Percentiles rank a stretch among this genome's conserved stretches.
Evolutionary conservation across 1,140 invertebrate genomes (phyloP).

Genomic region (Dysdera silvatica): DNA sequence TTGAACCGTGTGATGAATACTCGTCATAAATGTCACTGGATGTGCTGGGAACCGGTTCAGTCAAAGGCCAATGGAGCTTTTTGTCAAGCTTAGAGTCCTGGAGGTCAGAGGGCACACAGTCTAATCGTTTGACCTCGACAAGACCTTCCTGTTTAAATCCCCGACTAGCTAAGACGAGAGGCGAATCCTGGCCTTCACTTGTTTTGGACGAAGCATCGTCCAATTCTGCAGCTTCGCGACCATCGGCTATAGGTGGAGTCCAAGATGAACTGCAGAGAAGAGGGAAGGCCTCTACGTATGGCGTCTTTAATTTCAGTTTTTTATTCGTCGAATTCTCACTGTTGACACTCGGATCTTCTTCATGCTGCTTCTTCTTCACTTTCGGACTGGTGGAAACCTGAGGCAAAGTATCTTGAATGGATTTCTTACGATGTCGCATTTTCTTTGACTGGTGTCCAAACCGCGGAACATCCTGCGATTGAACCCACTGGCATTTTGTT

Average conservation of each 20-base stretch:
- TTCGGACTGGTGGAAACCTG: neutral
- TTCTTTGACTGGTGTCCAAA: slow-evolving; percentile 10
- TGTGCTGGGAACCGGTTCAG: no score
- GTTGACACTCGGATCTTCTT: neutral
- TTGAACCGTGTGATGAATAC: slow-evolving; percentile 15
- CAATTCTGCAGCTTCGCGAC: slow-evolving; percentile 11
- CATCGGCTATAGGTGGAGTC: slow-evolving; percentile 23
- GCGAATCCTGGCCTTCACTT: slow-evolving; percentile 22
- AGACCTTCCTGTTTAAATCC: neutral
- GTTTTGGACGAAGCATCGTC: slow-evolving; percentile 26
- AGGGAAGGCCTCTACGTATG: neutral
- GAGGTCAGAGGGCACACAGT: neutral
- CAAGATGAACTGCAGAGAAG: slow-evolving; percentile 21
- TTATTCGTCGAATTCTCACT: slow-evolving; percentile 1
- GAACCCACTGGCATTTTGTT: slow-evolving; percentile 34
- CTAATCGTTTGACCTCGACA: neutral
- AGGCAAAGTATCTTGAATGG: slow-evolving; percentile 1
- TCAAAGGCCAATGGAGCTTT: neutral
- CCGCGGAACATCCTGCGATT: slow-evolving; percentile 32
- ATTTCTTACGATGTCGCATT: slow-evolving; percentile 15
- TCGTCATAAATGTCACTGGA: neutral
- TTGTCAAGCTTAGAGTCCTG: neutral
- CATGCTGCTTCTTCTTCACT: slow-evolving; percentile 1
- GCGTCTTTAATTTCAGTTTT: slow-evolving; percentile 15
- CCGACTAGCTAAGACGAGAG: neutral